Conservation (phyloP, 2,888 invertebrate genomes). For the Leptopilina syphax region DNA sequence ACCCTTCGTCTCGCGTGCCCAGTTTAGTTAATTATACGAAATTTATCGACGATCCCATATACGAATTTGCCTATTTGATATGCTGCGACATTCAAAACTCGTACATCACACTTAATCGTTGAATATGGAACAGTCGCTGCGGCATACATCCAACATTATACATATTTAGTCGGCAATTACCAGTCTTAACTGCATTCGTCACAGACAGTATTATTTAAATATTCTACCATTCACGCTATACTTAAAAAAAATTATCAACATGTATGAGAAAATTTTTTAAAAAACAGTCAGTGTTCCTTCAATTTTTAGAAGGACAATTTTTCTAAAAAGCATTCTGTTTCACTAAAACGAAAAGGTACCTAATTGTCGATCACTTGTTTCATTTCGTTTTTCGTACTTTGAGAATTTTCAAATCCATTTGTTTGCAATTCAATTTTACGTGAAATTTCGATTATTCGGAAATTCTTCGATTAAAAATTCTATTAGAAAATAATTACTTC, state of each 20-base stretch:
- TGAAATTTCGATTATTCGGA: too few species aligned
- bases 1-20: constrained; percentile 45
- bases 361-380: too few species aligned
- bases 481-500: too few species aligned
- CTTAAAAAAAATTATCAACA: too few species aligned
- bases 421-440: too few species aligned
- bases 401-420: too few species aligned
- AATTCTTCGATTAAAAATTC: too few species aligned
- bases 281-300: not conserved
- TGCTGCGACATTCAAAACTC: constrained; percentile 72
- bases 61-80: constrained; percentile 71
- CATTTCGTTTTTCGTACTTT: too few species aligned
- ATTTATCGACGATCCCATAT: constrained; percentile 66
- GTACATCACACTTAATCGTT: constrained; percentile 74
- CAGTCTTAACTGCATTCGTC: constrained; percentile 67
- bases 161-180: constrained; percentile 70
- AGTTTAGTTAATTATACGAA: constrained; percentile 68
- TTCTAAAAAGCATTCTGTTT: too few species aligned
- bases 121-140: constrained; percentile 72
- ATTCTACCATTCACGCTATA: not conserved
- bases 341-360: too few species aligned
- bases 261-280: too few species aligned
- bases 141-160: constrained; percentile 59
- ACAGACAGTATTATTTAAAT: constrained; percentile 56
- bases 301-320: too few species aligned